Percentiles rank a stretch among this genome's conserved stretches.
phyloP scores from a whole-genome alignment of 2,797 vertebrate species.

The Dendrocincla fuliginosa region DNA sequence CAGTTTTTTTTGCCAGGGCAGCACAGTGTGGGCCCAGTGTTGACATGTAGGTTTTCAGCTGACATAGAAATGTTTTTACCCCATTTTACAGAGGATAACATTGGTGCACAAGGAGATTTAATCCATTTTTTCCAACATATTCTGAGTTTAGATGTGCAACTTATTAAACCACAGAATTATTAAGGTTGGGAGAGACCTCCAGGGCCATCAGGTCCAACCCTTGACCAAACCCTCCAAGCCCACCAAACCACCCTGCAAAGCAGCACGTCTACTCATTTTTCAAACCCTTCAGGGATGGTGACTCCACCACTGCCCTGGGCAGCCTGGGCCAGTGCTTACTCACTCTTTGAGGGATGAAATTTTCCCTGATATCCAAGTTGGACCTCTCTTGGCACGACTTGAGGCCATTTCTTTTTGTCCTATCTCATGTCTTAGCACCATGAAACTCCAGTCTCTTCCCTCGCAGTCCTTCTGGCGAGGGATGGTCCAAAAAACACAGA shows the following conservation, averaged over 20 bases:
- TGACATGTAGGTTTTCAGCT: background rate
- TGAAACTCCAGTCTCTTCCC: fast-evolving
- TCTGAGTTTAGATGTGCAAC: background rate
- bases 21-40: fast-evolving
- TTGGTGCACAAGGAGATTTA: background rate
- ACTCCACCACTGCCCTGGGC: background rate
- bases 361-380: background rate
- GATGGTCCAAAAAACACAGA: background rate
- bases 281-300: background rate
- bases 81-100: background rate
- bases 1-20: background rate
- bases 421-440: background rate
- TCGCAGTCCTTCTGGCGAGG: background rate
- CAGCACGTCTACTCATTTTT: fast-evolving
- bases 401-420: background rate
- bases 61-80: fast-evolving
- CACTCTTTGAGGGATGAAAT: background rate
- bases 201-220: background rate
- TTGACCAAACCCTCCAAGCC: background rate
- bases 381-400: background rate
- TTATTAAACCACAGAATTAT: background rate
- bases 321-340: background rate
- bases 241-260: background rate
- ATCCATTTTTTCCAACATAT: background rate
- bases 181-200: background rate